Conservation (phyloP, 2,888 invertebrate species). For the Ischnus inquisitorius region DNA sequence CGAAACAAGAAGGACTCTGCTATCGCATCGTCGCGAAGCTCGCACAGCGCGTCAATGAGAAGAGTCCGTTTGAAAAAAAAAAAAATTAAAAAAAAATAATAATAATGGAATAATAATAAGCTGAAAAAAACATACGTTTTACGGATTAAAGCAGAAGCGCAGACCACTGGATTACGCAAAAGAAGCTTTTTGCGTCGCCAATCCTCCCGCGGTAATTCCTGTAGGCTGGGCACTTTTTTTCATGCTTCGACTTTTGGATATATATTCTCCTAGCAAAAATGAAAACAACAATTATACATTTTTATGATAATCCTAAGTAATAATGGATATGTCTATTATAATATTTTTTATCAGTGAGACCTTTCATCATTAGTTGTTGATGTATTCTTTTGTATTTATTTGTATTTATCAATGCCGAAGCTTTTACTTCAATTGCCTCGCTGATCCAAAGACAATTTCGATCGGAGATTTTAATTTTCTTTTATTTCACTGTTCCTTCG, state of each 20-base stretch:
- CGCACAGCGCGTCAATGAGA: slow-evolving; percentile 42
- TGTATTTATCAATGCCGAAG: background rate
- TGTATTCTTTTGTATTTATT: no score
- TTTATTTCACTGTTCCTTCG: no score
- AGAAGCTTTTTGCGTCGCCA: slow-evolving; percentile 46
- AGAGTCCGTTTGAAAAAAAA: background rate
- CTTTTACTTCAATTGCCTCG: background rate
- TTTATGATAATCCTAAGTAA: no score
- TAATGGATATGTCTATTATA: no score
- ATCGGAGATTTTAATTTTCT: no score
- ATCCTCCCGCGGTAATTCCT: slow-evolving; percentile 29
- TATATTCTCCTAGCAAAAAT: background rate
- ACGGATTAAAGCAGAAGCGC: slow-evolving; percentile 43
- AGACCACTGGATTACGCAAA: slow-evolving; percentile 39
- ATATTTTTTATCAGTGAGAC: no score
- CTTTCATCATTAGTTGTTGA: no score
- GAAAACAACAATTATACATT: no score
- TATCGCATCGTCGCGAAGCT: background rate
- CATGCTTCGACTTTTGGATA: background rate
- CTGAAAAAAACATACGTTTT: slow-evolving; percentile 14
- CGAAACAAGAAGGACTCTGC: slow-evolving; percentile 38
- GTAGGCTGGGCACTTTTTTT: slow-evolving; percentile 2
- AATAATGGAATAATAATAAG: background rate
- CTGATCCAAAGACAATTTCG: background rate
- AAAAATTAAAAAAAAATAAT: slow-evolving; percentile 5